Evolutionary conservation across 2,113 vertebrate genomes (phyloP), one percentile per base, ranked within the genome.

Genomic region (Ivindomyrus marchei): DNA sequence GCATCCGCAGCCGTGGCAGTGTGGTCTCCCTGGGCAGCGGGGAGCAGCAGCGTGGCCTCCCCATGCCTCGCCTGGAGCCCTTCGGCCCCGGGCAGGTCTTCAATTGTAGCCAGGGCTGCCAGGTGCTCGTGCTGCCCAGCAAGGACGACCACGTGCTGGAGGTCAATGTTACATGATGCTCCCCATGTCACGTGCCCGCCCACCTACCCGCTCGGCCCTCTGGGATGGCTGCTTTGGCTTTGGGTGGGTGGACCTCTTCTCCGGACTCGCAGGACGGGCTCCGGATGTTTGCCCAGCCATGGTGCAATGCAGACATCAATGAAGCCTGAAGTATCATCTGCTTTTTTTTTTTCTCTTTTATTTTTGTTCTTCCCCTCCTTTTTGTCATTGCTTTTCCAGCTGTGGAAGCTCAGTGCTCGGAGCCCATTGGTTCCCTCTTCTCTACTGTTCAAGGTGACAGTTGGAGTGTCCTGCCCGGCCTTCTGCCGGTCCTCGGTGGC

Each of bases 121-220:
- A 99, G 93, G 95, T 99, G 88, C 95, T 99, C 53, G 98, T 99
- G 92, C 95, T 99, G 91, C 98, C 98, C 90, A 95, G 97, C 95
- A 96, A 95, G 50, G 98, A 99, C 0, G 97, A 99, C 95, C 98
- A 99, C 17, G 97, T 99, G 92, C 96, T 99, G 90, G 98, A 99
- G 94, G 97, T 99, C 93, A 99, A 97, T 0, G 95, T 98, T 24
- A 99, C 98, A 94, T 99, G 98, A 99, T 96, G 19, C 8, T 0
- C 66, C 15, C 87, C 77, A 3, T 66, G 74, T 62, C 39, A 49
- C 7, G 77, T 49, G 17, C 27, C 53, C 90, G 7, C 27, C 53
- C 90, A 19, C 31, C 89, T 83, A 94, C 77, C 91, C 90, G 89
- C 42, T 27, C 83, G 47, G 39, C 58, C 66, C 84, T 87, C 85